Evolutionary conservation across 2,113 vertebrate species (phyloP).

Genomic region (Tragelaphus strepsiceros): DNA sequence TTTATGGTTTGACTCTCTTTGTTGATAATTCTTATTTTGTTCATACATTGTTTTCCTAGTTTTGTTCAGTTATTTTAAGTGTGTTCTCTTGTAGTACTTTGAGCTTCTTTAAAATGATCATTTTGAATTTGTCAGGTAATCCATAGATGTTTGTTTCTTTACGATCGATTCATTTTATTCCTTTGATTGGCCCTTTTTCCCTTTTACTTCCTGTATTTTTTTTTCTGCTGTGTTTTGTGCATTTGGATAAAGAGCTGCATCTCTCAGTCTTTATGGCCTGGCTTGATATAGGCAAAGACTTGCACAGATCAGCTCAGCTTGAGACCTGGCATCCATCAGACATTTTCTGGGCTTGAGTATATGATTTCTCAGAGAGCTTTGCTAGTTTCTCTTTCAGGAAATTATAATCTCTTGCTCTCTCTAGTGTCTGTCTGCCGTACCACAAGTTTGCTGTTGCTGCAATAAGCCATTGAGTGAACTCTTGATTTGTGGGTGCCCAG

Average conservation of each 20-base stretch:
- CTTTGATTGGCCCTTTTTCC: background rate
- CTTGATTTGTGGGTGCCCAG: background rate
- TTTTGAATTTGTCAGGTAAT: background rate
- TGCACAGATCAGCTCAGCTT: background rate
- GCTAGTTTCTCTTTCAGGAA: background rate
- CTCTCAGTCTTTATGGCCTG: background rate
- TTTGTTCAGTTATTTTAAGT: background rate
- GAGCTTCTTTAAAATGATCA: background rate
- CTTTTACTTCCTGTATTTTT: background rate
- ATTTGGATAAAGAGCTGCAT: background rate
- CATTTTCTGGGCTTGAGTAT: background rate
- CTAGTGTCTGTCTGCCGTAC: background rate
- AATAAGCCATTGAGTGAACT: background rate
- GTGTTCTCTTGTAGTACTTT: background rate
- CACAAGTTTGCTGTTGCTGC: background rate
- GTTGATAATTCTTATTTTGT: background rate
- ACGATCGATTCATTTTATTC: background rate
- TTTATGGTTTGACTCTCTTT: background rate
- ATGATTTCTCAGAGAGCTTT: background rate
- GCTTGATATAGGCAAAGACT: background rate
- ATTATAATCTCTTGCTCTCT: background rate
- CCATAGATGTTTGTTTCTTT: background rate
- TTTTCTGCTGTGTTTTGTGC: background rate
- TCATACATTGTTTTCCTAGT: background rate
- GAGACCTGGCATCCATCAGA: background rate